A percentile compares a stretch with the other conserved stretches of the same genome.
These are phyloP conservation scores for Prionailurus bengalensis DNA, from an alignment of 2,113 vertebrate genomes.

Conservation along the genomic window DNA sequence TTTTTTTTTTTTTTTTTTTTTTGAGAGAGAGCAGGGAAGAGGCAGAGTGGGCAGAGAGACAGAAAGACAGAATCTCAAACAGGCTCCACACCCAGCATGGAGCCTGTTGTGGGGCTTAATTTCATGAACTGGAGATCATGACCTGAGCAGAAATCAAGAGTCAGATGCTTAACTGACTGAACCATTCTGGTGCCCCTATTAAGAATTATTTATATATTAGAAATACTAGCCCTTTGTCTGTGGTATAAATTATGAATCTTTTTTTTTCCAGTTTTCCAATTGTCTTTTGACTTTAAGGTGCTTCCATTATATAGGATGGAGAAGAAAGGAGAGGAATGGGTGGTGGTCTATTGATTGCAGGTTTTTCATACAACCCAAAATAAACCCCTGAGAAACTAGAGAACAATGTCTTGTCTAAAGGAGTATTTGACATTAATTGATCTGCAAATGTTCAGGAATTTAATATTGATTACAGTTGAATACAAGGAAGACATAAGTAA, in stretches of 20 bases:
- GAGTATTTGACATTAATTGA: background rate
- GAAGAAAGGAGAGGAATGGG: background rate
- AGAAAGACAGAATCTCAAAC: too few species aligned
- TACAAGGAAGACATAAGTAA: background rate
- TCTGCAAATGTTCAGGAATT: conserved; percentile 34
- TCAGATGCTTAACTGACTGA: too few species aligned
- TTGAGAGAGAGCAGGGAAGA: too few species aligned
- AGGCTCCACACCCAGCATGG: too few species aligned
- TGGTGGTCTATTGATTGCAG: background rate
- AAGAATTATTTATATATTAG: background rate
- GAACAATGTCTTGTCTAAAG: conserved; percentile 37
- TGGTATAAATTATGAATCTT: background rate
- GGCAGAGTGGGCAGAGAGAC: too few species aligned
- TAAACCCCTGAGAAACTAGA: background rate
- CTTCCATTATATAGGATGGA: background rate
- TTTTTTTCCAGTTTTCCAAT: background rate
- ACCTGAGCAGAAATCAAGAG: too few species aligned
- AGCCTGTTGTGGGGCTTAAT: too few species aligned
- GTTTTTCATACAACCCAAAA: conserved; percentile 5
- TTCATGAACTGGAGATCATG: too few species aligned
- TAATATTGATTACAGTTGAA: conserved; percentile 32
- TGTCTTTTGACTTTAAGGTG: background rate
- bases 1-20: background rate
- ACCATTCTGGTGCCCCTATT: too few species aligned
- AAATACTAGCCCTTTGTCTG: background rate